Evolutionary conservation across 2,797 vertebrate genomes (phyloP), one percentile per base, ranked within the genome.

Genomic region (Gymnocypris eckloni): DNA sequence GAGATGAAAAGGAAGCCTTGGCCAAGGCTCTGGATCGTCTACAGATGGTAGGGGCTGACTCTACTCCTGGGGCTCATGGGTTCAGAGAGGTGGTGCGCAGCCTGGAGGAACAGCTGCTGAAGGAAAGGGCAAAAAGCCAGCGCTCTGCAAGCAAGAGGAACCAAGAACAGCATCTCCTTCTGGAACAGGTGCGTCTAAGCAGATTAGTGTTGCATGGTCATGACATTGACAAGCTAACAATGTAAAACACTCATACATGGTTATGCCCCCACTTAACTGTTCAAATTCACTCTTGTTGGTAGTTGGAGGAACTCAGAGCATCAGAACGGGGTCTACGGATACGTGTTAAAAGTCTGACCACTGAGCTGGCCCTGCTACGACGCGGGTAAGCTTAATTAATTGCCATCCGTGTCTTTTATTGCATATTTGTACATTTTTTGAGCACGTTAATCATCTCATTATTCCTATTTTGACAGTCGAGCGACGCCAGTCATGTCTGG

Each of bases 281-380:
- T 87, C 81, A 22, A 3, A 70, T 84, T 84, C 12, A 64, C 54
- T 67, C 16, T 39, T 2, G 8, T 52, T 71, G 15, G 7, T 69
- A 98, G 97, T 90, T 98, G 45, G 96, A 97, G 77, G 97, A 98
- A 82, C 92, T 96, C 82, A 95, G 92, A 87, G 94, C 95, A 0
- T 96, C 96, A 0, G 97, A 98, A 92, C 92, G 96, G 39, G 94
- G 93, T 64, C 94, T 98, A 70, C 95, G 95, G 3, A 90, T 95
- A 69, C 95, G 96, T 9, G 95, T 98, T 86, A 97, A 97, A 92
- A 96, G 92, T 83, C 93, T 98, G 64, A 97, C 94, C 86, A 93
- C 86, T 7, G 97, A 98, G 87, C 93, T 98, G 91, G 95, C 95
- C 0, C 37, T 95, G 25, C 94, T 96, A 87, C 95, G 94, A 86